A percentile compares a stretch with the other conserved stretches of the same genome.
phyloP scores from a whole-genome alignment of 2,888 invertebrate species.

The Chaetogeoica ovagalla region DNA sequence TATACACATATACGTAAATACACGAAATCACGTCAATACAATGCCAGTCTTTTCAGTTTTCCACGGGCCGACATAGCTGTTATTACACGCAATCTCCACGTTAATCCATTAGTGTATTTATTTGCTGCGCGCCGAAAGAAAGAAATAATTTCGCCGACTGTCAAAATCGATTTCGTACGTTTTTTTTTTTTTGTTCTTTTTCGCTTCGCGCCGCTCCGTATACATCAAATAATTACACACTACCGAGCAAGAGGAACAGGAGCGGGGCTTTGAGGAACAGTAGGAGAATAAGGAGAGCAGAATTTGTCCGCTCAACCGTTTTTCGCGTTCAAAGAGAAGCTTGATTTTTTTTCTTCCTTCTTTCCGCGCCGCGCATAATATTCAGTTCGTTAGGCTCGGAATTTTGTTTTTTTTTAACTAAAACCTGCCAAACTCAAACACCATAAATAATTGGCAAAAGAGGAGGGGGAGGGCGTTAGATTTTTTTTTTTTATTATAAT shows the following conservation, averaged over 20 bases:
- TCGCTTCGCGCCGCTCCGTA: conserved; percentile 8
- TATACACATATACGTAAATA: too few species aligned
- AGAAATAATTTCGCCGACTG: conserved; percentile 46
- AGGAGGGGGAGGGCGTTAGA: neutral
- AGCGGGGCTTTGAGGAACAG: too few species aligned
- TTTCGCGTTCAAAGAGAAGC: conserved; percentile 38
- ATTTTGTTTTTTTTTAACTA: conserved; percentile 25
- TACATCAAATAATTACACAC: conserved; percentile 47
- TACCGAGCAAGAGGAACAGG: too few species aligned
- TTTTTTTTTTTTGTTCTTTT: neutral
- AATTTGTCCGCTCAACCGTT: conserved; percentile 48
- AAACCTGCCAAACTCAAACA: conserved; percentile 38
- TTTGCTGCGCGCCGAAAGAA: conserved; percentile 27
- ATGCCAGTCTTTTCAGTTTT: neutral
- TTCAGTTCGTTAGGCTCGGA: conserved; percentile 48
- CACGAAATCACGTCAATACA: conserved; percentile 25
- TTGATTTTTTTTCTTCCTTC: neutral
- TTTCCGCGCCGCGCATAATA: neutral
- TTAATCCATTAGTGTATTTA: conserved; percentile 43
- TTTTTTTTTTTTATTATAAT: conserved; percentile 7
- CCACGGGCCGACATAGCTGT: too few species aligned
- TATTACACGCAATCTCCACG: conserved; percentile 31
- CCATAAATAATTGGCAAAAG: conserved; percentile 37
- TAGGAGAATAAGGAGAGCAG: neutral
- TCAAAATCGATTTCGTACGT: conserved; percentile 38